Conservation (phyloP, 2,113 vertebrate species). For the Aix galericulata region DNA sequence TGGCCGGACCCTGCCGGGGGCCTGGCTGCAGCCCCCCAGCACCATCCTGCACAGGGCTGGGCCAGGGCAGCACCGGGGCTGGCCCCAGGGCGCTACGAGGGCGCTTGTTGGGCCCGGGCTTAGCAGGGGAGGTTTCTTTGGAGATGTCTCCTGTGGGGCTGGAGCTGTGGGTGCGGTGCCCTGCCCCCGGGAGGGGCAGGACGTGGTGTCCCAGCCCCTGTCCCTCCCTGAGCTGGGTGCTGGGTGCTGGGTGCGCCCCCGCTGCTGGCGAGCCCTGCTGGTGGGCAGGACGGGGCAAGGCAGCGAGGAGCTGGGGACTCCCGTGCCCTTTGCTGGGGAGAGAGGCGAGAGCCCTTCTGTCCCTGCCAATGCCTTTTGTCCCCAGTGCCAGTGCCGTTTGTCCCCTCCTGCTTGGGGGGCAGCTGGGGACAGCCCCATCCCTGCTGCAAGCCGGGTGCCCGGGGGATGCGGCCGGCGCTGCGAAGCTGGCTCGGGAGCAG, state of each 20-base stretch:
- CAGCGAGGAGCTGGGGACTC: neutral
- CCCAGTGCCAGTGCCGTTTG: no score
- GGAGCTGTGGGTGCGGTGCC: neutral
- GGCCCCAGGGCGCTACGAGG: neutral
- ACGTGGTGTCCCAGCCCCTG: rapidly evolving
- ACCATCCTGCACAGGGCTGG: neutral
- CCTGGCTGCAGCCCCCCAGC: no score
- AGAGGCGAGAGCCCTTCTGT: no score
- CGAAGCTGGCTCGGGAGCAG: neutral
- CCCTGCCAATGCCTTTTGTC: no score
- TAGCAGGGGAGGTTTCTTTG: neutral
- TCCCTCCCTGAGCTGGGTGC: no score
- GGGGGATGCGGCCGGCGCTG: rapidly evolving
- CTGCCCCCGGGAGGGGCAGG: neutral
- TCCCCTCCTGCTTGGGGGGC: neutral
- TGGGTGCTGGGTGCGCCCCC: neutral
- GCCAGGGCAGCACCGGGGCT: neutral
- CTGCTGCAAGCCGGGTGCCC: rapidly evolving
- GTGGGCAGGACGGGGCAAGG: neutral
- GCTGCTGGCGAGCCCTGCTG: neutral
- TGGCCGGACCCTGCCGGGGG: rapidly evolving
- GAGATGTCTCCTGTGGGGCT: neutral
- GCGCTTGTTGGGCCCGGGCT: neutral
- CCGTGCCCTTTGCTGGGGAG: neutral
- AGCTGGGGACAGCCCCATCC: neutral